phyloP scores from a whole-genome alignment of 2,888 invertebrate genomes.

The Lasioglossum vierecki region DNA sequence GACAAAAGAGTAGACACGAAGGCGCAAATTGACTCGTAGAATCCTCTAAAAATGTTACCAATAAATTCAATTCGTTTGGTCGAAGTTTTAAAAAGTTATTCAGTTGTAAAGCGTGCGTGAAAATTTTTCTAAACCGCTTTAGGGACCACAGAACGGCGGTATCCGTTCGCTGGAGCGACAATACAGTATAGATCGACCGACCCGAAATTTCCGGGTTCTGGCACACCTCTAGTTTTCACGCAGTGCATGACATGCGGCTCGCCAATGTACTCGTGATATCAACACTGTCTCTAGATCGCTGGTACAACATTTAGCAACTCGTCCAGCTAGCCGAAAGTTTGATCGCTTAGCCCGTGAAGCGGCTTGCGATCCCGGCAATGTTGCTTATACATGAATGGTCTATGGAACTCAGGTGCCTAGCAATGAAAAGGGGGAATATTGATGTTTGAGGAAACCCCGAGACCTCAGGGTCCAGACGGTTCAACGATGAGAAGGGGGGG shows the following conservation, averaged over 20 bases:
- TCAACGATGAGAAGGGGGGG: neutral
- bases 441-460: neutral
- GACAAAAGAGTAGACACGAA: no score
- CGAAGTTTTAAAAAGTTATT: no score
- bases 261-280: neutral
- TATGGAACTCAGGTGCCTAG: neutral
- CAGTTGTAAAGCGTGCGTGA: no score
- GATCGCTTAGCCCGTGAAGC: neutral
- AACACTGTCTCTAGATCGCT: conserved; percentile 10
- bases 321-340: neutral
- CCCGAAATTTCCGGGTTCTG: neutral
- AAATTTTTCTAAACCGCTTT: no score
- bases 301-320: conserved; percentile 3
- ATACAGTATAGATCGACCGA: neutral
- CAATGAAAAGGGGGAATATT: neutral
- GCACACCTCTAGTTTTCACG: neutral
- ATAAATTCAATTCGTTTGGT: no score
- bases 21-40: no score
- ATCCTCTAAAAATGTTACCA: no score
- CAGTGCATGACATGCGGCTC: neutral
- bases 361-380: neutral
- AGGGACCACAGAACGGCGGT: no score
- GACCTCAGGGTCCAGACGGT: neutral
- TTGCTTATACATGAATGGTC: neutral
- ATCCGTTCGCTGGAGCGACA: no score